phyloP scores from a whole-genome alignment of 2,113 vertebrate species.

The Monarcha castaneiventris region DNA sequence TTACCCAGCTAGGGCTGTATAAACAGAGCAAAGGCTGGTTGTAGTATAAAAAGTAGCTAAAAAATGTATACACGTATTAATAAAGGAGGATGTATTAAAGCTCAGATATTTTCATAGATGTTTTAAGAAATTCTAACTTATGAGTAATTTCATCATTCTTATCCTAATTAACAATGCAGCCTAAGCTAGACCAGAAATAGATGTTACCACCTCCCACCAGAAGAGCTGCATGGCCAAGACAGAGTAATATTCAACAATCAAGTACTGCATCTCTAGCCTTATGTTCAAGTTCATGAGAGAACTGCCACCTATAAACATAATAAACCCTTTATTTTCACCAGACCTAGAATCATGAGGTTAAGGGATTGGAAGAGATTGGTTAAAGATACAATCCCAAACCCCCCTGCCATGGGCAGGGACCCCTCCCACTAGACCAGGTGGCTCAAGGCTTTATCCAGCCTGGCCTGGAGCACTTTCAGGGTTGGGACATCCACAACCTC shows the following conservation, averaged over 20 bases:
- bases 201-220: background rate
- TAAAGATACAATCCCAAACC: background rate
- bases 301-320: background rate
- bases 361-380: background rate
- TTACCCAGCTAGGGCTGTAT: too few species aligned
- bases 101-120: background rate
- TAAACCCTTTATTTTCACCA: background rate
- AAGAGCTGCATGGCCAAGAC: background rate
- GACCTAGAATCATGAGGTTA: too few species aligned
- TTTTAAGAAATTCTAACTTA: background rate
- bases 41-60: background rate
- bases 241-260: fast-evolving
- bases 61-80: background rate
- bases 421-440: background rate
- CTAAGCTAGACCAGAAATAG: background rate
- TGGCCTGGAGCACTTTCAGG: background rate
- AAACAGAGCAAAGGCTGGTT: background rate
- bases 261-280: background rate
- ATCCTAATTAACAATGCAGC: background rate
- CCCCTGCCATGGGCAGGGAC: background rate
- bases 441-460: background rate
- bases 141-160: fast-evolving
- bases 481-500: background rate
- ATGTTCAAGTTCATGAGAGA: fast-evolving
- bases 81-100: background rate